Conservation (phyloP, 1,140 invertebrate species). For the Drosophila fuyamai region DNA sequence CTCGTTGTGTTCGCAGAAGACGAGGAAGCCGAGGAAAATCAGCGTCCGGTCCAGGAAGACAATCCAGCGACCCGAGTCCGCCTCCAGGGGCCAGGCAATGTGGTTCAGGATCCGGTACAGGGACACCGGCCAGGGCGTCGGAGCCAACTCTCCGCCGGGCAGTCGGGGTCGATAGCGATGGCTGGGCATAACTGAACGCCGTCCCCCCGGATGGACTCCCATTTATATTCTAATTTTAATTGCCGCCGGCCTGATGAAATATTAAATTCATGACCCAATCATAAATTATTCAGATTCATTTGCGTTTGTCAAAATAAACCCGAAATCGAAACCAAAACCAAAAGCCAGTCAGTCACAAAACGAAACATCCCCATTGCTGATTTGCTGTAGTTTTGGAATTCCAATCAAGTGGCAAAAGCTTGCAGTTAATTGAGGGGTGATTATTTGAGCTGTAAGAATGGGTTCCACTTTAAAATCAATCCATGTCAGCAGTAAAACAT, state of each 20-base stretch:
- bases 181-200: constrained; percentile 9
- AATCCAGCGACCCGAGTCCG: constrained; percentile 20
- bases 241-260: constrained; percentile 47
- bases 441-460: constrained; percentile 6
- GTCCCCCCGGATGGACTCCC: constrained; percentile 13
- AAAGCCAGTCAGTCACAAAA: constrained; percentile 1
- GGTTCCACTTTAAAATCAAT: neutral
- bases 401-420: constrained; percentile 27
- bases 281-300: constrained; percentile 51
- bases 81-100: constrained; percentile 65
- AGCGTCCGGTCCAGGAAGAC: constrained; percentile 30
- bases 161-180: constrained; percentile 58
- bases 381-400: constrained; percentile 13
- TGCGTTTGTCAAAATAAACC: constrained; percentile 49
- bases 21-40: constrained; percentile 56
- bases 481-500: neutral
- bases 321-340: constrained; percentile 36
- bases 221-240: constrained; percentile 62
- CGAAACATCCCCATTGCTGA: constrained; percentile 4
- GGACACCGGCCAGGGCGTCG: constrained; percentile 59
- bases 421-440: constrained; percentile 23
- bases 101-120: constrained; percentile 61
- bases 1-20: constrained; percentile 56
- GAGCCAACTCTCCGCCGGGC: constrained; percentile 40
- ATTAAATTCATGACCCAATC: constrained; percentile 46